A percentile compares a stretch with the other conserved stretches of the same genome.
These are phyloP conservation scores for Baronia brevicornis DNA, from an alignment of 2,888 invertebrate genomes.

Conservation along the genomic window DNA sequence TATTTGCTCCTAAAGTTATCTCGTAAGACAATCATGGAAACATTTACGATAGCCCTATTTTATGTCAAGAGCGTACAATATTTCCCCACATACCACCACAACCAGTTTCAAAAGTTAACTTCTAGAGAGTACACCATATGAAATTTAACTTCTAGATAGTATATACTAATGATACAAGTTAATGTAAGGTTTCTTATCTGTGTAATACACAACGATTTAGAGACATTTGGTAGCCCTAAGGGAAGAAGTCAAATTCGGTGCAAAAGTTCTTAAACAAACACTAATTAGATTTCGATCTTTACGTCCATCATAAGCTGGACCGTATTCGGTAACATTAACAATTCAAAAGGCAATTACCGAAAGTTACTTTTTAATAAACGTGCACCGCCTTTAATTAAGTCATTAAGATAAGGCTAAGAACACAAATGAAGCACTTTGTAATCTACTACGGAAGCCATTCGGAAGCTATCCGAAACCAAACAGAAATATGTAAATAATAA, in stretches of 20 bases:
- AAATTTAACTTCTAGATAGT: too few species aligned
- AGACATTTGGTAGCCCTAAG: slow-evolving; percentile 1
- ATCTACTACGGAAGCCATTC: slow-evolving; percentile 62
- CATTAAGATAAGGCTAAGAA: slow-evolving; percentile 59
- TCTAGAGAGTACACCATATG: too few species aligned
- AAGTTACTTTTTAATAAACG: slow-evolving; percentile 20
- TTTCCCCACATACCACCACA: too few species aligned
- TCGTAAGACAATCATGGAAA: too few species aligned
- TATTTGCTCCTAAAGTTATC: too few species aligned
- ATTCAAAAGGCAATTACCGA: slow-evolving; percentile 21
- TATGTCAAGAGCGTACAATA: too few species aligned
- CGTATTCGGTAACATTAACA: slow-evolving; percentile 18
- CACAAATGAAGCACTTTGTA: slow-evolving; percentile 58
- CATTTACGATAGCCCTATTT: too few species aligned
- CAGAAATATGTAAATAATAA: slow-evolving; percentile 57
- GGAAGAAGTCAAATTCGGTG: not conserved
- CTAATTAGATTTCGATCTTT: slow-evolving; percentile 12
- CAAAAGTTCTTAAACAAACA: slow-evolving; percentile 6
- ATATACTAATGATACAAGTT: too few species aligned
- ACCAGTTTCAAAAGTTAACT: too few species aligned
- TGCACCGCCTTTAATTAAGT: slow-evolving; percentile 53
- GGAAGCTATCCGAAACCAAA: slow-evolving; percentile 55
- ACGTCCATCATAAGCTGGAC: slow-evolving; percentile 7
- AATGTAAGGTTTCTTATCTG: too few species aligned
- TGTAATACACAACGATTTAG: too few species aligned